A percentile compares a stretch with the other conserved stretches of the same genome.
Evolutionary conservation across 35 echinoderm and acorn worm genomes (phyloP).

Genomic region (Ptychodera flava): DNA sequence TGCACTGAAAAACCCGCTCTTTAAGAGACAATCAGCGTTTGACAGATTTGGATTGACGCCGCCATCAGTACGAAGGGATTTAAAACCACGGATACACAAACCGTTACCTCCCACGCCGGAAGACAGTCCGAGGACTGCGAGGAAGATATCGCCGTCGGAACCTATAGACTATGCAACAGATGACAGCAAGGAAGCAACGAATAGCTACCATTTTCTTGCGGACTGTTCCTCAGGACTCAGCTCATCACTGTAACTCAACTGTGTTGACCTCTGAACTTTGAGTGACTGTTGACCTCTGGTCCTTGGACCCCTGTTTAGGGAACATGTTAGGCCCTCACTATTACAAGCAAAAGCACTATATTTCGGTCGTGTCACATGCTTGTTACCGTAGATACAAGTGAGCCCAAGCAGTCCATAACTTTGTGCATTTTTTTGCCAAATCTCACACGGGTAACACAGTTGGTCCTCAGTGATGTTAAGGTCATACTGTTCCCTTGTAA

Average conservation of each 20-base stretch:
- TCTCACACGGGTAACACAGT: too few relatives aligned
- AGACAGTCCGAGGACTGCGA: neutral
- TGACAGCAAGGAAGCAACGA: neutral
- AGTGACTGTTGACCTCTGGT: too few relatives aligned
- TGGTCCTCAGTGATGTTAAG: too few relatives aligned
- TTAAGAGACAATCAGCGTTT: neutral
- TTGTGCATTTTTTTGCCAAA: too few relatives aligned
- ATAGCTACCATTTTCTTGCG: neutral
- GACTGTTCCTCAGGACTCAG: neutral
- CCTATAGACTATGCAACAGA: neutral
- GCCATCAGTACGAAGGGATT: neutral
- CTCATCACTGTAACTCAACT: neutral
- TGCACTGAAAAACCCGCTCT: neutral
- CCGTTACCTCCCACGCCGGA: neutral
- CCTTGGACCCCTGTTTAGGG: too few relatives aligned
- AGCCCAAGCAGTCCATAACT: too few relatives aligned
- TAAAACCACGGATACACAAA: neutral
- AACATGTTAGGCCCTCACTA: too few relatives aligned
- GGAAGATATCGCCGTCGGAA: neutral
- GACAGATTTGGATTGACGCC: neutral
- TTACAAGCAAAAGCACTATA: too few relatives aligned
- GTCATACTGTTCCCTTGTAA: too few relatives aligned
- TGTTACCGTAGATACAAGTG: too few relatives aligned
- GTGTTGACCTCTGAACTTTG: too few relatives aligned
- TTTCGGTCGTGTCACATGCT: too few relatives aligned